A percentile compares a stretch with the other conserved stretches of the same genome.
phyloP scores from a whole-genome alignment of 2,888 invertebrate species.

The Conomelus anceps region DNA sequence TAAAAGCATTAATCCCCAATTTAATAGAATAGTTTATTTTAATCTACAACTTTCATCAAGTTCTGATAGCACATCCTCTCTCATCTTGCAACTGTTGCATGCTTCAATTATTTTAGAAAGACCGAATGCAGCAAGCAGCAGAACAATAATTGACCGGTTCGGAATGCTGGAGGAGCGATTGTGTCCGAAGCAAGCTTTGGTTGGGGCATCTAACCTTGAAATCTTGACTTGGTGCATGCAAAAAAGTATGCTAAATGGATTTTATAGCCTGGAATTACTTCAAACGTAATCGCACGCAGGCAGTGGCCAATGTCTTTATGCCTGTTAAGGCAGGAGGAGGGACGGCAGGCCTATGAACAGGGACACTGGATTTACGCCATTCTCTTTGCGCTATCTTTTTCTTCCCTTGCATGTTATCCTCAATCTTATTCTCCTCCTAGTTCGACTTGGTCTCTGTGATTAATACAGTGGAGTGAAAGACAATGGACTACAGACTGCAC shows the following conservation, averaged over 20 bases:
- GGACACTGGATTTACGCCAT: not conserved
- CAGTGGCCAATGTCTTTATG: not conserved
- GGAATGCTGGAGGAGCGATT: not conserved
- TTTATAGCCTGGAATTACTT: not conserved
- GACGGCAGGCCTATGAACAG: not conserved
- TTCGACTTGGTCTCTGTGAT: not conserved
- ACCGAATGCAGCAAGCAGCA: not conserved
- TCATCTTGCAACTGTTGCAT: too few relatives aligned
- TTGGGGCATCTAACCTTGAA: not conserved
- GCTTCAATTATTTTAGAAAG: too few relatives aligned
- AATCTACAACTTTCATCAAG: too few relatives aligned
- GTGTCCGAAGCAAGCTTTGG: not conserved
- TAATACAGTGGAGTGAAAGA: not conserved
- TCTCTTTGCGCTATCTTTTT: not conserved
- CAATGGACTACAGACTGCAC: not conserved
- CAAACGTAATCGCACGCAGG: not conserved
- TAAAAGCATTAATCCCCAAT: too few relatives aligned
- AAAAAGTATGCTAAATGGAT: not conserved
- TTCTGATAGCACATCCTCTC: too few relatives aligned
- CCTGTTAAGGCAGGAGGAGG: not conserved
- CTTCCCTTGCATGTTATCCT: not conserved
- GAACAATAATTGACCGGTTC: not conserved
- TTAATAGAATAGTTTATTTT: too few relatives aligned
- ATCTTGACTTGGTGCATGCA: not conserved
- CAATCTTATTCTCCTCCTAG: not conserved